These are phyloP conservation scores for Manis pentadactyla DNA, from an alignment of 2,797 vertebrate genomes.

Conservation along the genomic window DNA sequence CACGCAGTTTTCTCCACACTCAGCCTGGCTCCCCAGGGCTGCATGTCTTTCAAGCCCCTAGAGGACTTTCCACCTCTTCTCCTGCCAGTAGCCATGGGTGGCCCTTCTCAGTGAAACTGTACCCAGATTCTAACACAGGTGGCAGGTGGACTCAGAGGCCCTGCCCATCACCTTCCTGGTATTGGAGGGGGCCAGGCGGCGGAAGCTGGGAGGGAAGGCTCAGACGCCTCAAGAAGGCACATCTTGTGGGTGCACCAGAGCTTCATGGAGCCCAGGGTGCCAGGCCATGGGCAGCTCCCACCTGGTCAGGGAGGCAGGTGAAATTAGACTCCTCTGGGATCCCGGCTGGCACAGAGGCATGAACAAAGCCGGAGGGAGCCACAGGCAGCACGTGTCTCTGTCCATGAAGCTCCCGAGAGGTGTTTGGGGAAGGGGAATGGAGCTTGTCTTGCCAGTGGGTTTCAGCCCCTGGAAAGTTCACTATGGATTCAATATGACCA, in stretches of 20 bases:
- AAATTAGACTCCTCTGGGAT: background rate
- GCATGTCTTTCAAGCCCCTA: rapidly evolving
- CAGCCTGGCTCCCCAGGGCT: rapidly evolving
- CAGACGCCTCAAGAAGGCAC: too few relatives aligned
- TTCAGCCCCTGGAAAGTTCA: too few relatives aligned
- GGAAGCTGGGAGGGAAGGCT: background rate
- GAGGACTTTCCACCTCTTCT: background rate
- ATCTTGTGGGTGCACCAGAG: too few relatives aligned
- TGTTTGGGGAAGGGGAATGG: background rate
- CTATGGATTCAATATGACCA: too few relatives aligned
- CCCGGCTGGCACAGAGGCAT: background rate
- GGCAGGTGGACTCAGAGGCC: too few relatives aligned
- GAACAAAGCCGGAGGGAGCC: background rate
- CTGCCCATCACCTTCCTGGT: background rate
- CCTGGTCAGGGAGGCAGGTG: background rate
- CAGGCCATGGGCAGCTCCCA: background rate
- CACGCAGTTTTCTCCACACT: rapidly evolving
- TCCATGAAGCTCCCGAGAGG: background rate
- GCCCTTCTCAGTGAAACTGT: background rate
- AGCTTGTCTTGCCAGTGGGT: too few relatives aligned
- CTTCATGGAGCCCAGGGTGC: rapidly evolving
- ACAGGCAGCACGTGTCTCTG: background rate
- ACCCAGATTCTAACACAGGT: background rate
- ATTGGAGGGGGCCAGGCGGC: background rate
- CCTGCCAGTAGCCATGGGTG: rapidly evolving